Conservation (phyloP, 1,140 invertebrate species). For the Belonocnema kinseyi region DNA sequence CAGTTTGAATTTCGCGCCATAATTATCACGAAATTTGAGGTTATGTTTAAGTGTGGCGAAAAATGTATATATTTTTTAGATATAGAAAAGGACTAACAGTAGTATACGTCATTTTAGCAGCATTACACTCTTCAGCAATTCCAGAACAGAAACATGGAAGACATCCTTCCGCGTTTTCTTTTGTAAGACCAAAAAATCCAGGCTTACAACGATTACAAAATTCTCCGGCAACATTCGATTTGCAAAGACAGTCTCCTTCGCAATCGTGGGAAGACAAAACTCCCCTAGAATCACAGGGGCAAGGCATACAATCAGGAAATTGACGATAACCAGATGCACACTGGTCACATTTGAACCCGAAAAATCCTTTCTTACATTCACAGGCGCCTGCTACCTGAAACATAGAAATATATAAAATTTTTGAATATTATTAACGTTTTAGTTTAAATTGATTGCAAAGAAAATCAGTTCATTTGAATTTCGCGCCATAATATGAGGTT, state of each 20-base stretch:
- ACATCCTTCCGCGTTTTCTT: conserved; percentile 88
- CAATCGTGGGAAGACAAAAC: conserved; percentile 82
- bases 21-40: too few species aligned
- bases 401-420: conserved; percentile 25
- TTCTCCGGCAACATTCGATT: conserved; percentile 87
- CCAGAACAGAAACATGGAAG: conserved; percentile 94
- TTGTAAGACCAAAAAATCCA: conserved; percentile 89
- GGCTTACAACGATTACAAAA: conserved; percentile 88
- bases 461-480: too few species aligned
- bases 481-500: too few species aligned
- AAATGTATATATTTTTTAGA: not conserved
- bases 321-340: conserved; percentile 89
- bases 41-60: too few species aligned
- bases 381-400: conserved; percentile 83
- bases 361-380: conserved; percentile 88
- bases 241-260: conserved; percentile 89
- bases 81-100: conserved; percentile 71
- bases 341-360: conserved; percentile 87
- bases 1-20: too few species aligned
- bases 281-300: conserved; percentile 88
- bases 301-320: conserved; percentile 87
- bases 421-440: not conserved
- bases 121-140: conserved; percentile 83
- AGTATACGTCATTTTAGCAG: conserved; percentile 78
- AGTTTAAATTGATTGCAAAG: not conserved